Conservation (phyloP, 2,113 vertebrate genomes). For the Anser cygnoides region DNA sequence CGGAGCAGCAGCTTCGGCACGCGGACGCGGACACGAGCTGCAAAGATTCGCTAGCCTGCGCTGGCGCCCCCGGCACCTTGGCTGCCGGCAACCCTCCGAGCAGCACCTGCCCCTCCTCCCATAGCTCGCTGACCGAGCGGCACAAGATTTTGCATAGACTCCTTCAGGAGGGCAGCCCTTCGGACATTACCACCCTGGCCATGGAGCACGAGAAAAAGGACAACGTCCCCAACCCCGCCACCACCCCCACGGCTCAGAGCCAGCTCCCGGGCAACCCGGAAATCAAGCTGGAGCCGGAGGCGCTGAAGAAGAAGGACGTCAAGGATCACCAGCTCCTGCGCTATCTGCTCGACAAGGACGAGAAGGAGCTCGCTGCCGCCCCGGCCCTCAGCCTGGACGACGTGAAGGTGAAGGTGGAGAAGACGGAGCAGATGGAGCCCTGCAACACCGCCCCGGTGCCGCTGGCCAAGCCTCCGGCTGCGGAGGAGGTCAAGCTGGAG, state of each 20-base stretch:
- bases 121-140: slow-evolving; percentile 91
- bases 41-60: slow-evolving; percentile 75
- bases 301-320: slow-evolving; percentile 82
- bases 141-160: slow-evolving; percentile 95
- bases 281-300: slow-evolving; percentile 71
- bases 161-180: slow-evolving; percentile 93
- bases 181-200: slow-evolving; percentile 75
- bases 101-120: slow-evolving; percentile 87
- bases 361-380: slow-evolving; percentile 86
- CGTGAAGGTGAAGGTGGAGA: slow-evolving; percentile 90
- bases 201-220: slow-evolving; percentile 86
- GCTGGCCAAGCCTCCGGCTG: slow-evolving; percentile 59
- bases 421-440: slow-evolving; percentile 75
- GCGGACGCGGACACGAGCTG: slow-evolving; percentile 73
- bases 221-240: not conserved
- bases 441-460: slow-evolving; percentile 72
- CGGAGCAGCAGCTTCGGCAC: slow-evolving; percentile 76
- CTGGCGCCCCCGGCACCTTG: slow-evolving; percentile 38
- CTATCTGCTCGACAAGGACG: slow-evolving; percentile 93
- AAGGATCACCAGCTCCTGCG: slow-evolving; percentile 95
- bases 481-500: slow-evolving; percentile 77
- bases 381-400: slow-evolving; percentile 90
- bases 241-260: slow-evolving; percentile 43
- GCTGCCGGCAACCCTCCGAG: slow-evolving; percentile 67
- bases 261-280: slow-evolving; percentile 52